A percentile compares a stretch with the other conserved stretches of the same genome.
These are phyloP conservation scores for Hirtodrosophila confusa DNA, from an alignment of 2,888 invertebrate species.

Conservation along the genomic window DNA sequence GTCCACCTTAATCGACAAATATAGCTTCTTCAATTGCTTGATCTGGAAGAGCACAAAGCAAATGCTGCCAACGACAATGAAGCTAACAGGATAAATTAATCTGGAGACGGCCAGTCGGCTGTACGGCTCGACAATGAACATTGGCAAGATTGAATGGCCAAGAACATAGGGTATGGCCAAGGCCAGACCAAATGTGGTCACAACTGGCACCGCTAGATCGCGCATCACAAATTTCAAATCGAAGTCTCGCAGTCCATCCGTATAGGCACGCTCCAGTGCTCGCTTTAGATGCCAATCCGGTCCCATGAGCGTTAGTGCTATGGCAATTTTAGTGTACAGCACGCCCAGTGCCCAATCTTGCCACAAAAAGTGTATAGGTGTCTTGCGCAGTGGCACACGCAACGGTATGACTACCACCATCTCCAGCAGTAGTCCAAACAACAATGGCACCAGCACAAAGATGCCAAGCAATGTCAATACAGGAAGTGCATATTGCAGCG, in stretches of 20 bases:
- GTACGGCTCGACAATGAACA: conserved; percentile 87
- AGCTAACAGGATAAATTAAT: conserved; percentile 94
- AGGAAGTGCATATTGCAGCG: conserved; percentile 91
- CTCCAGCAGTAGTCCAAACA: conserved; percentile 96
- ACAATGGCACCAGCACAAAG: conserved; percentile 94
- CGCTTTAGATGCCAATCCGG: conserved; percentile 97
- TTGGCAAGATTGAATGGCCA: conserved; percentile 90
- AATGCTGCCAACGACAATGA: conserved; percentile 89
- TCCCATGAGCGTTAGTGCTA: conserved; percentile 98
- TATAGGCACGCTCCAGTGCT: conserved; percentile 96
- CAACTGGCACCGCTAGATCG: conserved; percentile 95
- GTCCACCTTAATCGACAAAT: conserved; percentile 99
- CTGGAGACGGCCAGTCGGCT: conserved; percentile 91
- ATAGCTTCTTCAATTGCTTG: conserved; percentile 95
- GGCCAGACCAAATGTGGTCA: conserved; percentile 94
- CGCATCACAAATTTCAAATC: conserved; percentile 93
- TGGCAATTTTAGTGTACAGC: conserved; percentile 98
- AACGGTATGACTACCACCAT: conserved; percentile 96
- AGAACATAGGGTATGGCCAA: conserved; percentile 97
- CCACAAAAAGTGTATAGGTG: conserved; percentile 94
- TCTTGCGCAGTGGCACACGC: conserved; percentile 95
- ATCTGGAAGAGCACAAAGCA: conserved; percentile 93
- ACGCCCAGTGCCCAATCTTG: conserved; percentile 99
- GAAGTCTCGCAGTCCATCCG: conserved; percentile 96
- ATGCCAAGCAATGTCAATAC: conserved; percentile 88